Evolutionary conservation across 2,797 vertebrate genomes (phyloP).

Genomic region (Melanotaenia trifasciata): DNA sequence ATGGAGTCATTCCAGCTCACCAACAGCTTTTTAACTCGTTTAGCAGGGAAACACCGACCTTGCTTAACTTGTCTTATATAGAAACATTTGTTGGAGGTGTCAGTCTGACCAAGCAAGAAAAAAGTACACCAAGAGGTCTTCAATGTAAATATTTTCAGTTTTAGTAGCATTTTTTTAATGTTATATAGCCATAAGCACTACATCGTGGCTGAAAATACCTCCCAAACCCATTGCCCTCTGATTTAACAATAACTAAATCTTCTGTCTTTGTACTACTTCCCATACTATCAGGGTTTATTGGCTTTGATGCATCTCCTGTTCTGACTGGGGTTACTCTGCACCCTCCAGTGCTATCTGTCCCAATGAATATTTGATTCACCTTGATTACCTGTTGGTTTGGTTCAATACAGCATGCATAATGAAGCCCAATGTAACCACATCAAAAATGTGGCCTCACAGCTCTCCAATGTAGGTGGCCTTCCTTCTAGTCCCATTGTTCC

Average conservation of each 20-base stretch:
- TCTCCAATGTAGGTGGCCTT: slow-evolving; percentile 5
- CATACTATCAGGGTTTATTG: slow-evolving; percentile 22
- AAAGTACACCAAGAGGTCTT: slow-evolving; percentile 1
- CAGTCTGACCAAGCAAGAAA: slow-evolving; percentile 11
- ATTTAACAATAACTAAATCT: slow-evolving; percentile 17
- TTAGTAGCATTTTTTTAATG: background rate
- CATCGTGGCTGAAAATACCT: background rate
- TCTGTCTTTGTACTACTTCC: background rate
- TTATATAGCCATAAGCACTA: background rate
- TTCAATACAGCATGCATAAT: slow-evolving; percentile 77
- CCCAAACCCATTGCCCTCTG: slow-evolving; percentile 7
- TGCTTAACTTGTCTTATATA: slow-evolving; percentile 15
- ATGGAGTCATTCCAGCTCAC: slow-evolving; percentile 43
- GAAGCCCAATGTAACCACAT: slow-evolving; percentile 42
- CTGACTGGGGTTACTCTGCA: slow-evolving; percentile 16
- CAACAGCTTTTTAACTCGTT: slow-evolving; percentile 30
- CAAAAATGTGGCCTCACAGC: slow-evolving; percentile 38
- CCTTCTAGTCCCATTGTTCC: background rate
- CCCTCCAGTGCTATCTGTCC: slow-evolving; percentile 59
- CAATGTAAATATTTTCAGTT: background rate
- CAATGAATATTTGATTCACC: slow-evolving; percentile 79
- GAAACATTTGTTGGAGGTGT: slow-evolving; percentile 24
- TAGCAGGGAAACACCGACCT: slow-evolving; percentile 10
- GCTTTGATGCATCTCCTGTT: slow-evolving; percentile 50
- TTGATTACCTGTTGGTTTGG: slow-evolving; percentile 75